These are phyloP conservation scores for Telenomus remus DNA, from an alignment of 1,140 invertebrate genomes.

Conservation along the genomic window DNA sequence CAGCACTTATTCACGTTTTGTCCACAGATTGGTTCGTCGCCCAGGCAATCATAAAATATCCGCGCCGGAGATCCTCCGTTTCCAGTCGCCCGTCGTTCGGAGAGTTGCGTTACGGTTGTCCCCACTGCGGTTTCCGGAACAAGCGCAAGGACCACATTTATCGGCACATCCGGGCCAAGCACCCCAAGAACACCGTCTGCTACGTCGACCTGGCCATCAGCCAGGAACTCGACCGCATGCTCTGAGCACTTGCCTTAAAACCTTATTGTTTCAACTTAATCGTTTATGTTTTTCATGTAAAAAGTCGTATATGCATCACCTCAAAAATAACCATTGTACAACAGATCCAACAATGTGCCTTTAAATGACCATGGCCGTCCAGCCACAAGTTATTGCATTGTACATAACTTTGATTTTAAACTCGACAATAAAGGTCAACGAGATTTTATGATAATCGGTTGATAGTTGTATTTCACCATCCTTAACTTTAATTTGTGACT, in stretches of 20 bases:
- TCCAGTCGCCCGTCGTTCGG: conserved; percentile 21
- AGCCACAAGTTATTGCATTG: no score
- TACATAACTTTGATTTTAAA: not conserved
- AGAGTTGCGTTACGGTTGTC: conserved; percentile 46
- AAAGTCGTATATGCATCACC: not conserved
- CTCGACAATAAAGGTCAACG: conserved; percentile 26
- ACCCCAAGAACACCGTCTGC: conserved; percentile 49
- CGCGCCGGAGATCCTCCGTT: conserved; percentile 24
- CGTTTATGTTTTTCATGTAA: not conserved
- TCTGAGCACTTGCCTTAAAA: conserved; percentile 9
- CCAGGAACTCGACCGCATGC: conserved; percentile 46
- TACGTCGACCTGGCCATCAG: conserved; percentile 50
- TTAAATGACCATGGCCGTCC: no score
- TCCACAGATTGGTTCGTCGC: conserved; percentile 53
- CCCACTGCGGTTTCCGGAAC: conserved; percentile 52
- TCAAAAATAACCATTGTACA: no score
- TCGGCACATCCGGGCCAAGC: conserved; percentile 51
- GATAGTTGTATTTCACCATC: conserved; percentile 35
- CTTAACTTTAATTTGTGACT: conserved; percentile 11
- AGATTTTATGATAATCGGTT: conserved; percentile 28
- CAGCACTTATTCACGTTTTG: conserved; percentile 27
- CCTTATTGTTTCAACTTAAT: conserved; percentile 2
- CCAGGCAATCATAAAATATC: conserved; percentile 49
- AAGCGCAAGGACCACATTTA: conserved; percentile 59
- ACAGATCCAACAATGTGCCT: no score